A percentile compares a stretch with the other conserved stretches of the same genome.
Conservation (phyloP, 2,888 invertebrate genomes). For the Timandra comae region DNA sequence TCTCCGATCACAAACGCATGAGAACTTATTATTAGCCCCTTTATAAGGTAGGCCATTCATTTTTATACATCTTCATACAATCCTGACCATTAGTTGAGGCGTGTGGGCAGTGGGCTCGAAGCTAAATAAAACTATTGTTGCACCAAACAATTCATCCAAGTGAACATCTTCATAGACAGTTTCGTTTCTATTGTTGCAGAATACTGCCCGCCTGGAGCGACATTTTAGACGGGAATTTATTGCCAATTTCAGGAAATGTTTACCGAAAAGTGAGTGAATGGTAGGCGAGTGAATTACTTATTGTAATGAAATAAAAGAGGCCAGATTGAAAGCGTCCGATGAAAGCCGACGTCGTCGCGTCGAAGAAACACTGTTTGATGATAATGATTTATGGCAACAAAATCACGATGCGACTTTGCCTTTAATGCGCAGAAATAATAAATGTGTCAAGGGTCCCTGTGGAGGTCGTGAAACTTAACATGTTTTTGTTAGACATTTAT, state of each 20-base stretch:
- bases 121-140: conserved; percentile 75
- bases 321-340: conserved; percentile 71
- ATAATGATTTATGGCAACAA: conserved; percentile 72
- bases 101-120: conserved; percentile 73
- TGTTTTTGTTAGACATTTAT: conserved; percentile 8
- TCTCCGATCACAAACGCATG: conserved; percentile 64
- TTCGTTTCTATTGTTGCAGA: conserved; percentile 55
- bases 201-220: conserved; percentile 45
- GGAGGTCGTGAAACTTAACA: conserved; percentile 29
- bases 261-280: conserved; percentile 69
- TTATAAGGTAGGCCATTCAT: conserved; percentile 64
- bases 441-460: conserved; percentile 53
- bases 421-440: conserved; percentile 63
- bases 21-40: conserved; percentile 72
- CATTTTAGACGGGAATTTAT: conserved; percentile 70
- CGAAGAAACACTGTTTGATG: conserved; percentile 58
- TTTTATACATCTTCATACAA: conserved; percentile 72
- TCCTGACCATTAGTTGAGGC: conserved; percentile 70
- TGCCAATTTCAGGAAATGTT: conserved; percentile 72
- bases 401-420: conserved; percentile 62
- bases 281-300: conserved; percentile 71
- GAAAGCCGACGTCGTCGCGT: conserved; percentile 59
- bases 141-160: conserved; percentile 66
- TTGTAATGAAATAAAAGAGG: conserved; percentile 73
- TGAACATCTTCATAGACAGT: conserved; percentile 72